These are phyloP conservation scores for Staurois parvus DNA, from an alignment of 2,797 vertebrate genomes.

Conservation along the genomic window DNA sequence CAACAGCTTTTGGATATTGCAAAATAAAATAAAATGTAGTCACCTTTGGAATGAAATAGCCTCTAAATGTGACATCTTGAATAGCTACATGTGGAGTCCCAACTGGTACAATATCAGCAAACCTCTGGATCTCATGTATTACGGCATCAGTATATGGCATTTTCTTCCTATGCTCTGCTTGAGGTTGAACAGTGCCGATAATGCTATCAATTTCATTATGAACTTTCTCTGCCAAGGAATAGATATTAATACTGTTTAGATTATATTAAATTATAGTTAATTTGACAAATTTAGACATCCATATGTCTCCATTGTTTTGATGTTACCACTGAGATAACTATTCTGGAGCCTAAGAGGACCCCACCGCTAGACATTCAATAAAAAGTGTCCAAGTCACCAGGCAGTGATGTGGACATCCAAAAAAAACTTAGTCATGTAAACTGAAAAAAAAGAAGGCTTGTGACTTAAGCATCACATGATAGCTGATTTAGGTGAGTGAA, in stretches of 20 bases:
- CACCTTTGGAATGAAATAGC: conserved; percentile 60
- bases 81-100: conserved; percentile 44
- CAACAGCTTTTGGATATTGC: no score
- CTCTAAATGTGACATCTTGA: conserved; percentile 46
- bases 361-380: no score
- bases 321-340: no score
- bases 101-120: conserved; percentile 44
- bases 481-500: no score
- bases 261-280: background rate
- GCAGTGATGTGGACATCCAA: no score
- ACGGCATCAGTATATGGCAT: conserved; percentile 61
- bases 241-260: background rate
- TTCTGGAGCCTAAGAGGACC: no score
- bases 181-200: conserved; percentile 25
- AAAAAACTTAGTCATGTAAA: no score
- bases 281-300: background rate
- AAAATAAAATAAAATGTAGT: background rate
- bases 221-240: conserved; percentile 22
- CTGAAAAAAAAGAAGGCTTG: no score
- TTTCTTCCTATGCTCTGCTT: conserved; percentile 38
- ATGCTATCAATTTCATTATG: conserved; percentile 44
- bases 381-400: no score
- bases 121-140: conserved; percentile 57
- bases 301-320: no score
- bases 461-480: no score